Base-by-base conservation (phyloP, 2,888 invertebrate species). In the Epsilonema sp. region DNA sequence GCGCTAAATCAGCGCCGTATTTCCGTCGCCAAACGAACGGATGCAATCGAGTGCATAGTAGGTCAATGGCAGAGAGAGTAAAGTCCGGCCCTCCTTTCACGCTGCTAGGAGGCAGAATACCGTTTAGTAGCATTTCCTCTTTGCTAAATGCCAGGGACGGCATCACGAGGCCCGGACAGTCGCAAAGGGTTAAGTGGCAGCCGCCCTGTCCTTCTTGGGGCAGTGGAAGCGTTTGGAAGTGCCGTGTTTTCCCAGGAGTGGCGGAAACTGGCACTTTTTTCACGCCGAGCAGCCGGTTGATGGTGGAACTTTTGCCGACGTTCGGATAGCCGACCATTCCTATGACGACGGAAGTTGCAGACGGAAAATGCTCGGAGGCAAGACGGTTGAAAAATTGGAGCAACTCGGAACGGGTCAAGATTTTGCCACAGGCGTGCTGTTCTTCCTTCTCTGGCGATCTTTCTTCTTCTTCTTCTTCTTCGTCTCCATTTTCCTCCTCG, bases 301-400 rank as follows among this genome's bases (percentile, higher is more conserved):
- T 90, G 8, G 94, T 89, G 51, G 94, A 94, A 67, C 92, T 94
- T 69, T 99, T 97, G n/a, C 97, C 97, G 1, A 99, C 97, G 73
- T 97, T 97, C 0, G 97, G 97, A 70, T 97, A 99, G 1, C 97
- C 97, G 49, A 97, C 90, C 69, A 58, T 58, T 23, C 64, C 65
- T 24, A 65, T 56, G 44, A 57, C 54, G 2, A 58, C 49, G n/a
- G n/a, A n/a, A n/a, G n/a, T n/a, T n/a, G n/a, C n/a, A n/a, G n/a
- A n/a, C 21, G 53, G 53, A 19, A 37, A 31, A 8, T 31, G 31
- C 13, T 42, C 23, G 5, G 20, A 11, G n/a, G n/a, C 16, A 5
- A 42, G 23, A 20, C n/a, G 22, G 4, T 23, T 19, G 8, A 42
- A n/a, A 5, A 22, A 23, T 11, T 16, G 8, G 22, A 42, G 22